phyloP scores from a whole-genome alignment of 2,113 vertebrate species.

The Phodopus roborovskii region DNA sequence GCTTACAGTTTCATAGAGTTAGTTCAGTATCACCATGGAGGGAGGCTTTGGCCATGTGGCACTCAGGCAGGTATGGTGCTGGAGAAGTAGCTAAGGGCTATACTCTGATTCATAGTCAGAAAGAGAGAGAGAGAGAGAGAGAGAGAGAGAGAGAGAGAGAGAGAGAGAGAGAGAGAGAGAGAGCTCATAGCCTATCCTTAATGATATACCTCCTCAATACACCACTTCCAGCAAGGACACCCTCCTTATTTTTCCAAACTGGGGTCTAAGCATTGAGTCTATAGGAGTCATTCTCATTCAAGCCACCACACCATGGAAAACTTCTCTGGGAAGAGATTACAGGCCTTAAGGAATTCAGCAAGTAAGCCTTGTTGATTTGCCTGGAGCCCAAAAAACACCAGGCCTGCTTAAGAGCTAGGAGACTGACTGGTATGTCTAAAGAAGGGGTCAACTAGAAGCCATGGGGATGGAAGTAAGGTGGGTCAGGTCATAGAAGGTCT shows the following conservation, averaged over 20 bases:
- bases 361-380: neutral
- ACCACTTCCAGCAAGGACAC: neutral
- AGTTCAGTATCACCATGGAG: neutral
- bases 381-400: neutral
- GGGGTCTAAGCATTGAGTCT: neutral
- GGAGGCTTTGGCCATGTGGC: neutral
- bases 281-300: neutral
- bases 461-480: neutral
- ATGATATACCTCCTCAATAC: no score
- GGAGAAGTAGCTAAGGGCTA: neutral
- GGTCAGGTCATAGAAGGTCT: neutral
- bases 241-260: neutral
- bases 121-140: neutral
- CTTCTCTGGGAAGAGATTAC: neutral
- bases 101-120: neutral
- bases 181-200: neutral
- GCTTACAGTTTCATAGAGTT: neutral
- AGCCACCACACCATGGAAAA: neutral
- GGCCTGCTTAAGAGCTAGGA: neutral
- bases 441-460: neutral
- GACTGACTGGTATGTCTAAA: neutral
- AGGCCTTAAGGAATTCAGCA: neutral
- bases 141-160: neutral
- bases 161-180: neutral
- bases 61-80: fast-evolving